Percentiles rank a stretch among this genome's conserved stretches.
Conservation (phyloP, 1,140 invertebrate species). For the Psix sp. region DNA sequence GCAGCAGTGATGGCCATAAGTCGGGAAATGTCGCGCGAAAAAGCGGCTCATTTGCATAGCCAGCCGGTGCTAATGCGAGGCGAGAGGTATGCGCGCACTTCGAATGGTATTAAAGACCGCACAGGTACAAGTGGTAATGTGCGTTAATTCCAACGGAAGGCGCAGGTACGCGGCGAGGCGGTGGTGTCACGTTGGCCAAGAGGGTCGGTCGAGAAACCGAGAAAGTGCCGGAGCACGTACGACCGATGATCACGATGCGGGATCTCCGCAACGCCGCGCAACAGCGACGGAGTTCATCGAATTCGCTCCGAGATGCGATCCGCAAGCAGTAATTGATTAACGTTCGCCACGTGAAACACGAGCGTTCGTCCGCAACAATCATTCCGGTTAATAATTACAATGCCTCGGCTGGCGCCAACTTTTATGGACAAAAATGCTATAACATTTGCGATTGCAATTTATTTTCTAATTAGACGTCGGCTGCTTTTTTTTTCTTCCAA, state of each 20-base stretch:
- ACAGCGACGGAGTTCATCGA: constrained; percentile 36
- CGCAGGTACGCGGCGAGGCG: constrained; percentile 20
- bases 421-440: too few species aligned
- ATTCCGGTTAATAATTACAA: constrained; percentile 22
- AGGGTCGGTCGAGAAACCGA: constrained; percentile 36
- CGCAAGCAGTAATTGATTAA: constrained; percentile 54
- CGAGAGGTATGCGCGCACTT: constrained; percentile 1
- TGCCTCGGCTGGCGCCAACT: neutral
- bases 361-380: constrained; percentile 10
- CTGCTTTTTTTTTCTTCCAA: too few species aligned
- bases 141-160: constrained; percentile 46
- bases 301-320: constrained; percentile 39
- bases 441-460: too few species aligned
- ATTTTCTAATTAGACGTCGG: too few species aligned
- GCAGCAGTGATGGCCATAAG: too few species aligned
- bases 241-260: constrained; percentile 41
- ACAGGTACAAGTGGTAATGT: constrained; percentile 34
- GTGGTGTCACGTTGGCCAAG: constrained; percentile 42
- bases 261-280: constrained; percentile 39
- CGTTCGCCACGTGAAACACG: constrained; percentile 22
- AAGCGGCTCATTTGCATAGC: too few species aligned
- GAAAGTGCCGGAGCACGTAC: constrained; percentile 45
- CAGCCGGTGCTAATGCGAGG: neutral
- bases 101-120: constrained; percentile 27
- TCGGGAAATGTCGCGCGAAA: too few species aligned